phyloP scores from a whole-genome alignment of 2,113 vertebrate species.

The Sakesphorus luctuosus region DNA sequence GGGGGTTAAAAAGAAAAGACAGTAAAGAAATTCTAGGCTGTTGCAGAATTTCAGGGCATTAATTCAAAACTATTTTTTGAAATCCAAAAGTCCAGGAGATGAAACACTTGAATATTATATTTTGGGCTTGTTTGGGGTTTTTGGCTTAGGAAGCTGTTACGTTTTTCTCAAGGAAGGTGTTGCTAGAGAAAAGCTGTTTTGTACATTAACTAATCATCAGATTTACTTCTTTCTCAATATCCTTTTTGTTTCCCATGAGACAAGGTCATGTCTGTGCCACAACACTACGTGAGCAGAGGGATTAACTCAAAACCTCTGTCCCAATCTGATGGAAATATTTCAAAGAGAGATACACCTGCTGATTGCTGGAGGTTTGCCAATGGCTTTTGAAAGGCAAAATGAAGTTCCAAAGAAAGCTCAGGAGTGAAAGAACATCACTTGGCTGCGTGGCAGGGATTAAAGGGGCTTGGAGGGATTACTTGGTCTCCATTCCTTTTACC shows the following conservation, averaged over 20 bases:
- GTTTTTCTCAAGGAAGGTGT: not conserved
- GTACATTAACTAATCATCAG: not conserved
- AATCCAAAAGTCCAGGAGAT: not conserved
- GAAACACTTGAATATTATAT: not conserved
- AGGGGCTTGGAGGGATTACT: not conserved
- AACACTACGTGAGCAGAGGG: not conserved
- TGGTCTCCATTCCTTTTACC: not conserved
- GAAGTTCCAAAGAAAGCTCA: not conserved
- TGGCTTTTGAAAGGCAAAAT: not conserved
- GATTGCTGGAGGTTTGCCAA: not conserved
- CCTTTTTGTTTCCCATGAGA: rapidly evolving
- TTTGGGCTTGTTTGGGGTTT: not conserved
- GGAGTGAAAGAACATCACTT: not conserved
- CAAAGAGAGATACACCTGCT: not conserved
- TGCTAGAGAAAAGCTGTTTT: not conserved
- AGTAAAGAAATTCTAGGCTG: not conserved
- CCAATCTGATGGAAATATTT: not conserved
- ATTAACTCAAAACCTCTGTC: not conserved
- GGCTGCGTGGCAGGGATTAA: not conserved
- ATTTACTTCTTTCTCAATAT: not conserved
- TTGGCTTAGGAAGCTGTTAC: not conserved
- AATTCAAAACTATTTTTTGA: not conserved
- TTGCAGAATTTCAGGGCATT: not conserved
- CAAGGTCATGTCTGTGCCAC: not conserved
- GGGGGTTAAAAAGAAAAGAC: not conserved